Evolutionary conservation across 1,140 invertebrate genomes (phyloP).

Genomic region (Bicyclus anynana): DNA sequence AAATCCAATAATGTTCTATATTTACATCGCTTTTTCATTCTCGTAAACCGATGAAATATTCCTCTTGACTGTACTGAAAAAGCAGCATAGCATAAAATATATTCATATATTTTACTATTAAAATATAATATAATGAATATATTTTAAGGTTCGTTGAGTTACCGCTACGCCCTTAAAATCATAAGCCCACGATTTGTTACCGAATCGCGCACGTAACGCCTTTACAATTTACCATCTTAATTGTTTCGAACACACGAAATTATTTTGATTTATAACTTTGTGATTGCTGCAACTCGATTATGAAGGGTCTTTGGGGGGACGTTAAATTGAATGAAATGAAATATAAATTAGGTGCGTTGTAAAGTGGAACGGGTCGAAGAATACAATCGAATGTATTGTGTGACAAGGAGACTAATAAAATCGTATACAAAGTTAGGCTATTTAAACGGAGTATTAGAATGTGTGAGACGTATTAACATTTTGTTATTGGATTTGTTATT

Average conservation of each 20-base stretch:
- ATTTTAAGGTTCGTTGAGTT: no score
- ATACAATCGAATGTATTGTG: constrained; percentile 32
- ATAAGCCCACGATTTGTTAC: constrained; percentile 31
- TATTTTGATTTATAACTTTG: constrained; percentile 74
- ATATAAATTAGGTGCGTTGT: constrained; percentile 60
- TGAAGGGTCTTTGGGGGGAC: constrained; percentile 46
- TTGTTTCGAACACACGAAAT: constrained; percentile 63
- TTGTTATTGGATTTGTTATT: not conserved
- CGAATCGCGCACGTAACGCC: constrained; percentile 29
- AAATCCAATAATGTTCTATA: no score
- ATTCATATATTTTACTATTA: no score
- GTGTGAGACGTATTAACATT: not conserved
- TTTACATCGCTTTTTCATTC: no score
- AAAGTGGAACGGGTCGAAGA: constrained; percentile 39
- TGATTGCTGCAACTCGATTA: constrained; percentile 73
- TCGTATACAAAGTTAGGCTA: constrained; percentile 18
- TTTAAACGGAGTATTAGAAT: constrained; percentile 13
- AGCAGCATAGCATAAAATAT: no score
- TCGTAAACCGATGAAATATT: no score
- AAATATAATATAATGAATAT: no score
- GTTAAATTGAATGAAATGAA: constrained; percentile 70
- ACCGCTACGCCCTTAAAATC: constrained; percentile 16
- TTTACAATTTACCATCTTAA: constrained; percentile 53
- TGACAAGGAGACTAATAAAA: constrained; percentile 36
- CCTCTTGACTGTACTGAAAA: no score